Evolutionary conservation across 2,888 invertebrate genomes (phyloP).

Genomic region (Encarsia formosa): DNA sequence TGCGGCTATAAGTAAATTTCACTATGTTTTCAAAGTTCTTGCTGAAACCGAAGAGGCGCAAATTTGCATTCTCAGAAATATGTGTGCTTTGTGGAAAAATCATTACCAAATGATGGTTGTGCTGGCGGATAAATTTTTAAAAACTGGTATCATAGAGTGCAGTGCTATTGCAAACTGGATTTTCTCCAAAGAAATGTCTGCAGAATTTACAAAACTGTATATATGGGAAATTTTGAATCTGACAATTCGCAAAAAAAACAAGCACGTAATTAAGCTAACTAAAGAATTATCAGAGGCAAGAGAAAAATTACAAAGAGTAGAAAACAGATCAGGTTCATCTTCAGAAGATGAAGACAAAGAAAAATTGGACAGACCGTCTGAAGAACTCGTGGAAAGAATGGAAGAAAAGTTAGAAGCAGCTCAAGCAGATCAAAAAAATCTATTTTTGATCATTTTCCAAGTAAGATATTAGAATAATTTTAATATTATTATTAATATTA

Average conservation of each 20-base stretch:
- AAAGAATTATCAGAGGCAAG: constrained; percentile 78
- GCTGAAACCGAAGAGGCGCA: constrained; percentile 95
- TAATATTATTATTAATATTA: too few species aligned
- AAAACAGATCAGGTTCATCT: constrained; percentile 73
- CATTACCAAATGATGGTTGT: constrained; percentile 98
- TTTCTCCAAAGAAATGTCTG: constrained; percentile 89
- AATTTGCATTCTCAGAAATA: constrained; percentile 84
- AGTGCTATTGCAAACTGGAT: constrained; percentile 97
- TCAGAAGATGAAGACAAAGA: constrained; percentile 71
- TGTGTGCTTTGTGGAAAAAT: constrained; percentile 92
- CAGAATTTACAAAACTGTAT: constrained; percentile 84
- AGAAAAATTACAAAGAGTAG: constrained; percentile 80
- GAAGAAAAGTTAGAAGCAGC: constrained; percentile 92
- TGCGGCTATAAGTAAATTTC: constrained; percentile 96
- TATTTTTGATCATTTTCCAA: constrained; percentile 96
- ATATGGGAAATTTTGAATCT: constrained; percentile 96
- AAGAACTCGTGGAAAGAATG: constrained; percentile 90
- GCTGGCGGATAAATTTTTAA: constrained; percentile 92
- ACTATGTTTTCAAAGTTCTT: constrained; percentile 84
- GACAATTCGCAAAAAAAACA: constrained; percentile 95
- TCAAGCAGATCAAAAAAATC: constrained; percentile 93
- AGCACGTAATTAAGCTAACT: constrained; percentile 82
- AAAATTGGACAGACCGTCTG: constrained; percentile 63
- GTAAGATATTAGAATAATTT: too few species aligned
- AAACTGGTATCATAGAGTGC: constrained; percentile 95